Conservation (phyloP, 2,888 invertebrate genomes). For the Xestia rhomboidea region DNA sequence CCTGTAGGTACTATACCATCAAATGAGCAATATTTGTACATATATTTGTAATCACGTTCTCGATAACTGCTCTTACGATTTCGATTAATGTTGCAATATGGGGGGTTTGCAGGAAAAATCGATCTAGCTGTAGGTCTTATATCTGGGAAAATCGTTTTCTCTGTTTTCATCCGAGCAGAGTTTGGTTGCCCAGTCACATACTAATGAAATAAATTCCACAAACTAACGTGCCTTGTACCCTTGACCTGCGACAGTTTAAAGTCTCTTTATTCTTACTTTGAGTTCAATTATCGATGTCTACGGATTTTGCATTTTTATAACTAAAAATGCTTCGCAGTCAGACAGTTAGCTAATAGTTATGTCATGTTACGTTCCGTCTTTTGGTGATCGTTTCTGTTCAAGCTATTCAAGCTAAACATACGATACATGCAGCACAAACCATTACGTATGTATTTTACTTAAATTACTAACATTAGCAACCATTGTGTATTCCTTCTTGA, state of each 20-base stretch:
- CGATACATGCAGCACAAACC: constrained; percentile 13
- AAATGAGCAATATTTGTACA: not conserved
- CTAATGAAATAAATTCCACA: not conserved
- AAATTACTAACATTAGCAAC: constrained; percentile 14
- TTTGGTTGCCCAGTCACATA: not conserved
- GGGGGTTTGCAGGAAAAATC: not conserved
- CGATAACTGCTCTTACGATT: not conserved
- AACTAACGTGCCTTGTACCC: not conserved
- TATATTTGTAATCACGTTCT: not conserved
- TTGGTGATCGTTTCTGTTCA: constrained; percentile 21
- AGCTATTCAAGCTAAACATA: constrained; percentile 9
- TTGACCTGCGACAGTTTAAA: not conserved
- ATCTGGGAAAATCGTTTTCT: not conserved
- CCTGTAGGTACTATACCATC: not conserved
- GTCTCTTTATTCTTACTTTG: not conserved
- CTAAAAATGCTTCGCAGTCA: not conserved
- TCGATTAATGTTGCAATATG: not conserved
- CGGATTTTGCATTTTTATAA: not conserved
- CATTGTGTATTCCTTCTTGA: constrained; percentile 13
- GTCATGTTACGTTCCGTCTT: constrained; percentile 9
- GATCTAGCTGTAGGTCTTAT: not conserved
- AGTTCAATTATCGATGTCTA: not conserved
- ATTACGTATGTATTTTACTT: constrained; percentile 21
- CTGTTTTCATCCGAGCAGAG: not conserved
- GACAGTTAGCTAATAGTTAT: not conserved